phyloP scores from a whole-genome alignment of 2,113 vertebrate genomes.

The Connochaetes taurinus region DNA sequence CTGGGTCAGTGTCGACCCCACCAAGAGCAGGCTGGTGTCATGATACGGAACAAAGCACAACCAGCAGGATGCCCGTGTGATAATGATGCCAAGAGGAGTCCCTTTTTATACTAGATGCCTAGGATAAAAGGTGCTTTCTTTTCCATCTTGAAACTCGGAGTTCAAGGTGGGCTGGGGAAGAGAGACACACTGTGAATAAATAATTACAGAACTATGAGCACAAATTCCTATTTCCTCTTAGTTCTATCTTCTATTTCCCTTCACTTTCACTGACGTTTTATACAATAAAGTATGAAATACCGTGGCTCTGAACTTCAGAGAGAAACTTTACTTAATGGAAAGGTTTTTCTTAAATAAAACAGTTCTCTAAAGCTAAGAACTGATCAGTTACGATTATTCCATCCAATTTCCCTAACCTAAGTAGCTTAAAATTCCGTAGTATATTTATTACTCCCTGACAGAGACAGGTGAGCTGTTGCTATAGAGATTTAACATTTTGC shows the following conservation, averaged over 20 bases:
- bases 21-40: not conserved
- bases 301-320: not conserved
- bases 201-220: not conserved
- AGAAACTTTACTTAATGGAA: not conserved
- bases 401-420: not conserved
- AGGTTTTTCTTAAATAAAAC: not conserved
- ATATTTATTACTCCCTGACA: not conserved
- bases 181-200: not conserved
- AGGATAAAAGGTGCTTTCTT: not conserved
- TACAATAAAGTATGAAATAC: not conserved
- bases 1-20: fast-evolving
- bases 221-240: not conserved
- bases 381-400: not conserved
- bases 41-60: not conserved
- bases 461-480: not conserved
- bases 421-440: not conserved
- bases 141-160: not conserved
- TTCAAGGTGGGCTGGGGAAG: not conserved
- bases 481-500: not conserved
- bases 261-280: not conserved
- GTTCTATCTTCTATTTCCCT: not conserved
- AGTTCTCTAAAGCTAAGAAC: not conserved
- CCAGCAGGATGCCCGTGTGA: not conserved
- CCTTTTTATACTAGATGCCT: not conserved
- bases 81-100: not conserved